Conservation (phyloP, 2,797 vertebrate genomes). For the Paramormyrops hopkinsi region DNA sequence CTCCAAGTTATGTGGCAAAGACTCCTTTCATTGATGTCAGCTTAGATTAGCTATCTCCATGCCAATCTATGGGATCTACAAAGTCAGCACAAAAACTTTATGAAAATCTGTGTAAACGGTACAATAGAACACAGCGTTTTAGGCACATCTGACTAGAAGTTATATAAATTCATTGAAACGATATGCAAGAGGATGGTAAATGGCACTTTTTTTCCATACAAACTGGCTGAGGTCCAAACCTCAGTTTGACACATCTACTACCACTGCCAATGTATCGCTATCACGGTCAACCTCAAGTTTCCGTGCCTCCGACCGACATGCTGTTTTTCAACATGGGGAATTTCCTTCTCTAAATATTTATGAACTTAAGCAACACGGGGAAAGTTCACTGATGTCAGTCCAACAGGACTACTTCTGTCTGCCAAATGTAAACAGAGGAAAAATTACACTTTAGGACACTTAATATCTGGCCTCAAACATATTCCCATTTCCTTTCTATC, state of each 20-base stretch:
- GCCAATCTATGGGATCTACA: background rate
- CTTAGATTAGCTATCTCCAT: background rate
- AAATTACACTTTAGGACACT: conserved; percentile 26
- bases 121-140: background rate
- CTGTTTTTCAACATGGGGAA: conserved; percentile 39
- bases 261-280: conserved; percentile 31
- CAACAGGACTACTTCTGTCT: conserved; percentile 30
- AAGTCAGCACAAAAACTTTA: background rate
- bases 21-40: background rate
- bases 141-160: background rate
- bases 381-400: conserved; percentile 35
- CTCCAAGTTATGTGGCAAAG: background rate
- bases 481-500: background rate
- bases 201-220: conserved; percentile 16
- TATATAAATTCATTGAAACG: background rate
- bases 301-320: conserved; percentile 27
- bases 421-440: conserved; percentile 28
- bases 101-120: background rate
- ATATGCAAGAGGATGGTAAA: background rate
- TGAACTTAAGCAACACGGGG: conserved; percentile 37
- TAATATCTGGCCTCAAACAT: conserved; percentile 31
- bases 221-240: conserved; percentile 45
- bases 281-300: conserved; percentile 36
- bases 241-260: conserved; percentile 47
- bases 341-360: conserved; percentile 57